These are phyloP conservation scores for Oncorhynchus masou DNA, from an alignment of 2,113 vertebrate genomes.

Conservation along the genomic window DNA sequence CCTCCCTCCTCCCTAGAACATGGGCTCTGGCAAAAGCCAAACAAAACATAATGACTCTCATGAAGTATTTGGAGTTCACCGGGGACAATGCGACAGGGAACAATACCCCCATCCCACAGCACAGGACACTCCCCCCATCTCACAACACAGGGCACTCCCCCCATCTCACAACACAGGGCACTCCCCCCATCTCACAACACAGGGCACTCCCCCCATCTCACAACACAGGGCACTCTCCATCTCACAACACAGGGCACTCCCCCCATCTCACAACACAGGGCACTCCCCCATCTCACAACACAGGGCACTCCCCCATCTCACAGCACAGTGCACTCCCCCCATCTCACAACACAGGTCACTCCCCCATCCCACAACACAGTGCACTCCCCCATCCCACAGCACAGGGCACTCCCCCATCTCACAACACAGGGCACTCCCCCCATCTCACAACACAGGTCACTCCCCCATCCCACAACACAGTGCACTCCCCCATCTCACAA, in stretches of 20 bases:
- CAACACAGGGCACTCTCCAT: slow-evolving; percentile 5
- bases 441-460: background rate
- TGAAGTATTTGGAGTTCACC: slow-evolving; percentile 27
- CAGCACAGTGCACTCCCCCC: slow-evolving; percentile 5
- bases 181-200: background rate
- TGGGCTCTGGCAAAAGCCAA: slow-evolving; percentile 28
- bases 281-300: slow-evolving; percentile 4
- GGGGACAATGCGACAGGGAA: slow-evolving; percentile 27
- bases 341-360: background rate
- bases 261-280: slow-evolving; percentile 1
- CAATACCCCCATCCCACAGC: slow-evolving; percentile 11
- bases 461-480: background rate
- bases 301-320: background rate
- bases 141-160: slow-evolving; percentile 3
- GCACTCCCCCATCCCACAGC: slow-evolving; percentile 1
- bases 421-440: slow-evolving; percentile 3
- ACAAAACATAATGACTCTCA: slow-evolving; percentile 34
- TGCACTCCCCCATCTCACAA: slow-evolving; percentile 1
- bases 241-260: background rate
- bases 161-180: slow-evolving; percentile 4
- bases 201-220: slow-evolving; percentile 2
- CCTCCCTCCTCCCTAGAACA: slow-evolving; percentile 32
- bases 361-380: slow-evolving; percentile 1
- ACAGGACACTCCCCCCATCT: background rate
- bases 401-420: background rate